phyloP scores from a whole-genome alignment of 2,797 vertebrate genomes.

The Aldrovandia affinis region DNA sequence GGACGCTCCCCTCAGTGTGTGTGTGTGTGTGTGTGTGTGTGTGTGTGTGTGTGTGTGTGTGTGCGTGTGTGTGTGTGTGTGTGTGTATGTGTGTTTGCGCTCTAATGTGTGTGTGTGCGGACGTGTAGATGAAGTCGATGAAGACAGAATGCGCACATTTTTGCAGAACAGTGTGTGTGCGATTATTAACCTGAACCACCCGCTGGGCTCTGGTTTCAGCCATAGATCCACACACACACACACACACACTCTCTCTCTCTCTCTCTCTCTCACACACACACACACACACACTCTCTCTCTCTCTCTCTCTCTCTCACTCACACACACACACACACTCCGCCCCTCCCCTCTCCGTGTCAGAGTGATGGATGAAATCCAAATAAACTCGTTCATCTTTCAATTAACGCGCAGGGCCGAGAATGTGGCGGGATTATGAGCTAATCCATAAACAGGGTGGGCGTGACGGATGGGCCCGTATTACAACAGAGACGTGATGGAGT shows the following conservation, averaged over 20 bases:
- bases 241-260: slow-evolving; percentile 43
- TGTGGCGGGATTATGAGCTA: slow-evolving; percentile 76
- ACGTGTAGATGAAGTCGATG: slow-evolving; percentile 10
- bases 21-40: neutral
- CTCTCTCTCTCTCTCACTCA: slow-evolving; percentile 11
- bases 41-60: slow-evolving; percentile 21
- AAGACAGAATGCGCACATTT: slow-evolving; percentile 37
- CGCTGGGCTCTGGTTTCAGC: slow-evolving; percentile 1
- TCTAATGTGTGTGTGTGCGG: neutral
- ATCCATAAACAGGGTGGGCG: slow-evolving; percentile 54
- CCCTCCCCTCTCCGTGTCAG: slow-evolving; percentile 62
- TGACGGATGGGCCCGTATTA: slow-evolving; percentile 60
- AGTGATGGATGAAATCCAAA: slow-evolving; percentile 78
- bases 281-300: slow-evolving; percentile 42
- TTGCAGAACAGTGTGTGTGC: slow-evolving; percentile 12
- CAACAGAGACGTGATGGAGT: slow-evolving; percentile 50
- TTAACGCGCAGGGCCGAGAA: slow-evolving; percentile 73
- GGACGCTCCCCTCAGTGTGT: neutral
- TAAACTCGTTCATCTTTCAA: slow-evolving; percentile 81
- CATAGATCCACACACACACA: slow-evolving; percentile 3
- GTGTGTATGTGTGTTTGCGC: neutral
- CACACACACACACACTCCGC: slow-evolving; percentile 38
- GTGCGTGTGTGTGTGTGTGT: neutral
- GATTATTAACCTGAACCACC: slow-evolving; percentile 32
- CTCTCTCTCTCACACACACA: slow-evolving; percentile 32